Base-by-base conservation (phyloP, 2,113 vertebrate species). In the Chinchilla lanigera region DNA sequence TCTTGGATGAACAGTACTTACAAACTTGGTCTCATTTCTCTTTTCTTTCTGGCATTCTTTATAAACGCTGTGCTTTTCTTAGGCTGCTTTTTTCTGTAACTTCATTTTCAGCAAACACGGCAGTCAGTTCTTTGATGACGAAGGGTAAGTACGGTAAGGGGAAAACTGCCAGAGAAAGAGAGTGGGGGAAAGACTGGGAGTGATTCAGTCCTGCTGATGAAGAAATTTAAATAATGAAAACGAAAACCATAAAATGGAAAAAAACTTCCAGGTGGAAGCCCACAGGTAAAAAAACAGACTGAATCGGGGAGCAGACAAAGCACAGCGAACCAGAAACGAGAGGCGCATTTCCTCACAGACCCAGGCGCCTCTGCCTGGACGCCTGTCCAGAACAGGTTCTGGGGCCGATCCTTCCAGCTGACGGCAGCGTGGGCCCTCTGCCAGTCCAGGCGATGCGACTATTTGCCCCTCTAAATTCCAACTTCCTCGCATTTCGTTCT, bases 221-320 rank as follows among this genome's bases (percentile, higher is more conserved):
- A 52, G 75, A 97, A 85, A 28, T 81, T 80, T 63, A 78, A 89
- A 52, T 5, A 50, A 58, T 77, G 38, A 35, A 61, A 41, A 80
- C 20, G 38, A 38, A 56, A 41, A 67, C 20, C 19, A 41, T 82
- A 61, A 75, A 61, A 20, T 26, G 20, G 35, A 60, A 38, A 82
- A 12, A 67, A 16, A 19, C 67, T 13, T 1, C 20, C 96, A 96
- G 71, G 86, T 92, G 75, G 80, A 75, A 96, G 89, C 96, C 95
- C 93, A 80, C 93, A 97, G 97, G 94, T 97, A 97, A 97, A 97
- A 97, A 98, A 95, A 83, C 52, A 41, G 78, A 20, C 52, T 65
- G 73, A 86, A 82, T 83, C 26, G 50, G 89, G 63, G 1, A 67
- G 83, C 56, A 81, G 44, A 88, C 61, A 75, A 90, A 81, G 61